Evolutionary conservation across 2,113 vertebrate genomes (phyloP), one percentile per base, ranked within the genome.

Genomic region (Centropristis striata): DNA sequence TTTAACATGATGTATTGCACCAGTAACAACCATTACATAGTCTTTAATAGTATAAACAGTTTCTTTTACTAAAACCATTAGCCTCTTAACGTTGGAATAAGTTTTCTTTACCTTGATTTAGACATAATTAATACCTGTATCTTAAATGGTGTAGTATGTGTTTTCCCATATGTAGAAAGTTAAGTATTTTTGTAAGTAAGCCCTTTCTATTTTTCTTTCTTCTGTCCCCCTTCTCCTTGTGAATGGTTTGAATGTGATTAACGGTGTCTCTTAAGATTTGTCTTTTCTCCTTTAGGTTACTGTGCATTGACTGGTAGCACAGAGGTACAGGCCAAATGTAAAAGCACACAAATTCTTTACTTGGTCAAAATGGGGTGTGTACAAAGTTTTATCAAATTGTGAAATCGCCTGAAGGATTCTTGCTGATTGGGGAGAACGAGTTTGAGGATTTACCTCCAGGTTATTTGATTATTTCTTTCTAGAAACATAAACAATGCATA

Each of bases 171-270:
- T 96, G 95, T 94, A 95, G 95, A 93, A 95, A 95, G 93, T 96
- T 97, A 95, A 97, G 96, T 97, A 96, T 95, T 87, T 96, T 96
- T 99, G 91, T 94, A 98, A 98, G 97, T 97, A 98, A 97, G 97
- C 94, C 96, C 88, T 96, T 92, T 95, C 90, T 95, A 92, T 92
- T 92, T 95, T 94, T 93, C 92, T 93, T 93, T 93, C 88, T 88
- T 92, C 90, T 94, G 88, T 93, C 81, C 89, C 90, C 90, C 88
- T 92, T 94, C 78, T 95, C 91, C 95, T 93, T 97, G 96, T 98
- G 96, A 97, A 97, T 96, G 97, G 96, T 97, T 97, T 97, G 94
- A 96, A 95, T 96, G 97, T 98, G 96, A 99, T 99, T 99, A 98
- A 99, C 96, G 88, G 95, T 98, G 95, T 98, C 96, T 98, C 94